Base-by-base conservation (phyloP, 2,113 vertebrate species). In the Podilymbus podiceps region DNA sequence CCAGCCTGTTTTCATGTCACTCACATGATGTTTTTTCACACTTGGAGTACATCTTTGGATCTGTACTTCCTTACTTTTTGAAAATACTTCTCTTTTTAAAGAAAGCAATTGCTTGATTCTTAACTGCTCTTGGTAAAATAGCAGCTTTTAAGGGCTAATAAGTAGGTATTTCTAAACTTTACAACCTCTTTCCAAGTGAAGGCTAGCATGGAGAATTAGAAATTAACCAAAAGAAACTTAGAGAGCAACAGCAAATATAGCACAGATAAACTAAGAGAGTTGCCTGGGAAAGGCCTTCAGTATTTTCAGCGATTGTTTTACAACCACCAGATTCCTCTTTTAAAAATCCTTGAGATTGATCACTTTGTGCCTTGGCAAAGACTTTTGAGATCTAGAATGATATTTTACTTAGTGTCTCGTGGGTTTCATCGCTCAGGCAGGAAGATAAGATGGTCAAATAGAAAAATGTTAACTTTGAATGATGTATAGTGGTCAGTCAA, bases 401-500 rank as follows among this genome's bases (percentile, higher is more conserved):
- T 87, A 19, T 91, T 94, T 92, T 66, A 78, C 64, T 68, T 52
- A 55, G 63, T 72, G 69, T 64, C 79, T 91, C 0, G 2, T 77
- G 64, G 30, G 72, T 87, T 86, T 88, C 49, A 11, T 89, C 5
- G 18, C 87, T 89, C 47, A 63, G 77, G 75, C 72, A 53, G 60
- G 75, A 86, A 90, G 93, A 96, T 95, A 96, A 95, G 62, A 47
- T 81, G 68, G 71, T 87, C 76, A 95, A 92, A 92, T 15, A 90
- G 46, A 97, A 95, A 89, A 94, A 93, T 95, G 94, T 94, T 93
- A 97, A 97, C 83, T 94, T 89, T 91, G 91, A 85, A 79, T 96
- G 97, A 97, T 97, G 94, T 94, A 92, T 90, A 94, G 91, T 94
- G 92, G 91, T 95, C 96, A 97, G 98, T 98, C 98, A 99, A 99